Evolutionary conservation across 2,797 vertebrate species (phyloP), one percentile per base, ranked within the genome.

Genomic region (Carduelis carduelis): DNA sequence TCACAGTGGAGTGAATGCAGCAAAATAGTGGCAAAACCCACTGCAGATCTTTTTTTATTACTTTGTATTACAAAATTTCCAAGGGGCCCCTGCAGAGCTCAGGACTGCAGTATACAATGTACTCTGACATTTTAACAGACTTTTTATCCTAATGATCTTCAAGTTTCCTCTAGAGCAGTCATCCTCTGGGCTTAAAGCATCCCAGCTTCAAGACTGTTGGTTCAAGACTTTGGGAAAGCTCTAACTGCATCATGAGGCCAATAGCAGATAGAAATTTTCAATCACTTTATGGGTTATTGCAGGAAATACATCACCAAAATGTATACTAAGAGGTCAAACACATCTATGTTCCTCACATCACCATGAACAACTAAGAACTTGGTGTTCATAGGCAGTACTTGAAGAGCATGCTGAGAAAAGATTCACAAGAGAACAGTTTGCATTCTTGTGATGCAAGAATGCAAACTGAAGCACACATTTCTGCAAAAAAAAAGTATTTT

Each of bases 111-210:
- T 64, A 83, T 57, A 81, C 85, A 88, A 47, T 37, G 66, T 52
- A 89, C 63, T 91, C 76, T 78, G 69, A 83, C 72, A 94, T 78
- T 95, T 87, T 72, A 93, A 90, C 63, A 92, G 84, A 85, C 32
- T 88, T 93, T 89, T 76, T 84, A 49, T 92, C 66, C 44, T 81
- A 89, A 83, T 49, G 50, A 88, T 91, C 57, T 90, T 75, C 65
- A 60, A 8, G 24, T 84, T 94, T 87, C 77, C 85, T 50, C 63
- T 76, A 81, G 63, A 34, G 39, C 12, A 93, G 35, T 57, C 85
- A 83, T 91, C 76, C 90, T 82, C 63, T 8, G 24, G 87, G 69
- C 22, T 90, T 75, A 70, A 88, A 70, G 27, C 53, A 83, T 60
- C 22, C 37, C 2, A 3, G 34, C 28, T 85, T 75, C 57, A 87